A percentile compares a stretch with the other conserved stretches of the same genome.
Evolutionary conservation across 2,888 invertebrate species (phyloP).

Genomic region (Notodonta ziczac): DNA sequence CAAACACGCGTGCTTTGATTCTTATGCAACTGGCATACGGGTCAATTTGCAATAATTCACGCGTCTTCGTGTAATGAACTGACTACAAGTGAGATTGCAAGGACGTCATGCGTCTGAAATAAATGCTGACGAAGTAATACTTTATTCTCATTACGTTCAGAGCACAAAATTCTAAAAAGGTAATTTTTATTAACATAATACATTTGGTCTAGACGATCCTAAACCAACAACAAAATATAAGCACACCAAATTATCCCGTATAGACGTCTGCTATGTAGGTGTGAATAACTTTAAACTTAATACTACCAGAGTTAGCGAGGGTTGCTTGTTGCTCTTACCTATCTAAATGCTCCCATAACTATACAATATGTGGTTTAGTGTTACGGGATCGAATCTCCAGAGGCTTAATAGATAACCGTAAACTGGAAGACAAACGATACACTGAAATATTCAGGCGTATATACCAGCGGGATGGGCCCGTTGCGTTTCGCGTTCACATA

Average conservation of each 20-base stretch:
- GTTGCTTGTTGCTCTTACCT: background rate
- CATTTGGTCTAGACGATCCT: background rate
- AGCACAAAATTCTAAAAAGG: background rate
- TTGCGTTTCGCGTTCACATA: background rate
- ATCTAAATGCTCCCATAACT: background rate
- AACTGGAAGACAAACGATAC: conserved; percentile 11
- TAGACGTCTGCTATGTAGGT: background rate
- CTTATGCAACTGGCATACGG: too few relatives aligned
- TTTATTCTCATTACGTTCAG: background rate
- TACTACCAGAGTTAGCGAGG: background rate
- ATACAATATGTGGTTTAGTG: background rate
- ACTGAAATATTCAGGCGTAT: conserved; percentile 8
- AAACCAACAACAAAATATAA: background rate
- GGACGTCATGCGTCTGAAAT: too few relatives aligned
- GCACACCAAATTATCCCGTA: background rate
- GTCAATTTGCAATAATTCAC: too few relatives aligned
- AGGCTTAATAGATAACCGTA: conserved; percentile 5
- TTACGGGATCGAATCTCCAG: conserved; percentile 5
- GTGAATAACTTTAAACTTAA: background rate
- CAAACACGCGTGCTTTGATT: too few relatives aligned
- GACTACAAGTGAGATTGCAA: too few relatives aligned
- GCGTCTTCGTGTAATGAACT: too few relatives aligned
- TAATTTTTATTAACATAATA: background rate
- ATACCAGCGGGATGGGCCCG: background rate
- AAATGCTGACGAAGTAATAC: too few relatives aligned